phyloP scores from a whole-genome alignment of 2,888 invertebrate genomes.

The Plemyria rubiginata region DNA sequence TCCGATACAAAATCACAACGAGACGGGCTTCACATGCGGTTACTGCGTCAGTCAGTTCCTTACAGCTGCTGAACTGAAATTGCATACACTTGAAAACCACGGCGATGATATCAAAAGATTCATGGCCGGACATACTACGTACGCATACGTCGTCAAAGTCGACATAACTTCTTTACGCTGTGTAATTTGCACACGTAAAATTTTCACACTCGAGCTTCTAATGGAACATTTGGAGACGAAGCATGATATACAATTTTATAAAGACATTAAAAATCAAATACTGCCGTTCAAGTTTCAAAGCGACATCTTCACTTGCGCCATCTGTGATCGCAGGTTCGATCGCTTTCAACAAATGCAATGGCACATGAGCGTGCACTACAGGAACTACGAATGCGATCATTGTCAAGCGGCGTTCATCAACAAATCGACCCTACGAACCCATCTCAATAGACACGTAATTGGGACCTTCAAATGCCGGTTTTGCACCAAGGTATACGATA shows the following conservation, averaged over 20 bases:
- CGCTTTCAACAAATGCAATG: constrained; percentile 55
- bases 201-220: constrained; percentile 49
- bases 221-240: constrained; percentile 49
- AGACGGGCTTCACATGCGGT: constrained; percentile 58
- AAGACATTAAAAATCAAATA: constrained; percentile 56
- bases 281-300: constrained; percentile 61
- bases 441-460: constrained; percentile 35
- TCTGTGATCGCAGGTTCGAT: constrained; percentile 53
- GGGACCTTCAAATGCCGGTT: constrained; percentile 49
- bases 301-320: constrained; percentile 52
- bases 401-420: constrained; percentile 52
- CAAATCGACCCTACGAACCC: constrained; percentile 29
- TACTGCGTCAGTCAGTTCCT: constrained; percentile 55
- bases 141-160: constrained; percentile 54
- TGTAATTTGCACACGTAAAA: constrained; percentile 44
- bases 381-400: constrained; percentile 57
- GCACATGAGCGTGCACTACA: constrained; percentile 64
- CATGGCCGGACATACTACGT: constrained; percentile 46
- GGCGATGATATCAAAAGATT: constrained; percentile 46
- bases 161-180: constrained; percentile 56
- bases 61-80: constrained; percentile 56
- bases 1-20: constrained; percentile 56
- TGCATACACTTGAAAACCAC: constrained; percentile 49
- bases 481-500: constrained; percentile 63
- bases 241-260: constrained; percentile 50